Base-by-base conservation (phyloP, 2,113 vertebrate species). In the Acanthisitta chloris region DNA sequence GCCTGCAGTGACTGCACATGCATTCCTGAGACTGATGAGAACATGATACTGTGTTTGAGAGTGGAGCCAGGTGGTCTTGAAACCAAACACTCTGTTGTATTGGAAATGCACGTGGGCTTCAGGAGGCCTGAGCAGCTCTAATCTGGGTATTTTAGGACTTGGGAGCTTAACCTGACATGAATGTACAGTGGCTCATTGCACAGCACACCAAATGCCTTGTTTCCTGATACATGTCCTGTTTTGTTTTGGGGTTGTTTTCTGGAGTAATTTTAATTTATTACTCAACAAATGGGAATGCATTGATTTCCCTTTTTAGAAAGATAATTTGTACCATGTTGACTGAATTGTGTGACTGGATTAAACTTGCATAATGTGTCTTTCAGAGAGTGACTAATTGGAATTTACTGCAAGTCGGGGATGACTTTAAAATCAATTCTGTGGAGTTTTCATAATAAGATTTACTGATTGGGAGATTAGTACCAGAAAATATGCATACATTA, bases 401-500 rank as follows among this genome's bases (percentile, higher is more conserved):
- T 92, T 86, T 93, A 72, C 69, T 93, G 82, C 65, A 73, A 92
- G 80, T 76, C 1, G 1, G 4, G 3, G 79, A 86, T 90, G 71
- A 83, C 94, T 93, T 77, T 78, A 80, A 95, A 91, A 95, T 93
- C 76, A 90, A 1, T 95, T 94, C 90, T 88, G 78, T 86, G 55
- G 38, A 88, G 76, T 66, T 79, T 81, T 93, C 46, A 67, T 93
- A 96, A 57, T 83, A 93, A 90, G 88, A 81, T 51, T 88, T 93
- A 88, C 58, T 94, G 93, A 85, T 94, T 90, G 76, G 81, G 85
- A 95, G 80, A 88, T 95, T 93, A 88, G 80, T 70, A 93, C 36
- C 65, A 94, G 86, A 86, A 95, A 86, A 88, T 36, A 86, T 0
- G 4, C 72, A 59, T 88, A 45, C 15, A 38, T 94, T 93, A 78